phyloP scores from a whole-genome alignment of 2,113 vertebrate genomes.

The Herpetotheres cachinnans region DNA sequence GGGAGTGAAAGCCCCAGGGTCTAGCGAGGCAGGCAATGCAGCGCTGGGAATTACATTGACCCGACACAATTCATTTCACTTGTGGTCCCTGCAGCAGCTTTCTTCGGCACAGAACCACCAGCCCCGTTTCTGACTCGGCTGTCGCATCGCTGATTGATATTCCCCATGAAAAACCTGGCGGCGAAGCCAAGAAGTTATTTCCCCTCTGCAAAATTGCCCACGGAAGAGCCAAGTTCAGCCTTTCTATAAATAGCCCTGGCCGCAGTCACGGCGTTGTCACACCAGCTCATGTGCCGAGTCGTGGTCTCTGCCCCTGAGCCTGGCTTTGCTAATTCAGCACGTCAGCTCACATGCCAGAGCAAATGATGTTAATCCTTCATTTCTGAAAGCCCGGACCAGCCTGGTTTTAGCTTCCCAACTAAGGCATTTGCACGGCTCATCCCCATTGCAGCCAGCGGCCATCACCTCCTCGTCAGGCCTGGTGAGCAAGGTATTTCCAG shows the following conservation, averaged over 20 bases:
- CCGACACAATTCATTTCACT: not conserved
- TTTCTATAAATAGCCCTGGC: not conserved
- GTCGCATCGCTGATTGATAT: rapidly evolving
- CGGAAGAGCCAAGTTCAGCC: not conserved
- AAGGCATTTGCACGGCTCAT: not conserved
- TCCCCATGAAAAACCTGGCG: not conserved
- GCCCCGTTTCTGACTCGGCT: rapidly evolving
- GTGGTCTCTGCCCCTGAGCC: not conserved
- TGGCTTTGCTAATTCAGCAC: not conserved
- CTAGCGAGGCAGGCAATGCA: rapidly evolving
- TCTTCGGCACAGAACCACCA: rapidly evolving
- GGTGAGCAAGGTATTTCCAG: not conserved
- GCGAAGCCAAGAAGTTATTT: not conserved
- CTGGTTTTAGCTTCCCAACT: not conserved
- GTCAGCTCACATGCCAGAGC: rapidly evolving
- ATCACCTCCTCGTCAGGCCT: not conserved
- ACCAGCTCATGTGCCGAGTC: rapidly evolving
- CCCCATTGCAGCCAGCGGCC: too few species aligned
- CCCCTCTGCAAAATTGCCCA: not conserved
- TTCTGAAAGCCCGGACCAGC: not conserved
- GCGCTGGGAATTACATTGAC: rapidly evolving
- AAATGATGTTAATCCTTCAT: not conserved
- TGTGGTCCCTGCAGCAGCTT: not conserved
- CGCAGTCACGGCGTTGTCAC: rapidly evolving
- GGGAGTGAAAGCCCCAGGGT: too few species aligned